These are phyloP conservation scores for Entelurus aequoreus DNA, from an alignment of 2,113 vertebrate species.

Conservation along the genomic window DNA sequence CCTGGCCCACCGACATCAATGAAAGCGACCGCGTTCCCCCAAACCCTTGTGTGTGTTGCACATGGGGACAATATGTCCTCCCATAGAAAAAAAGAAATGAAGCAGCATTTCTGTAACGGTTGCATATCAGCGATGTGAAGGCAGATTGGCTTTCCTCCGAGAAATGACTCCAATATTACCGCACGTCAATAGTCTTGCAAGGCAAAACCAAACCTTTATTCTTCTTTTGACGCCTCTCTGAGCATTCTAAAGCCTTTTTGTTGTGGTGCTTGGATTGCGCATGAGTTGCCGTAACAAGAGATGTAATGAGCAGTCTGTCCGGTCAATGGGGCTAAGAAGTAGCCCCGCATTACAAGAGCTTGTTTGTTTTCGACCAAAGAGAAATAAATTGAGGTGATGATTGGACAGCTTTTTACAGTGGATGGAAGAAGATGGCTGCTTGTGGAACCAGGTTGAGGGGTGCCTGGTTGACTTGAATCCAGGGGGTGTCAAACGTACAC, in stretches of 20 bases:
- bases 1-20: slow-evolving; percentile 42
- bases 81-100: slow-evolving; percentile 31
- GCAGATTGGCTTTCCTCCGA: slow-evolving; percentile 12
- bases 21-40: slow-evolving; percentile 19
- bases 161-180: slow-evolving; percentile 6
- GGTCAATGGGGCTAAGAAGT: slow-evolving; percentile 36
- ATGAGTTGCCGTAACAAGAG: slow-evolving; percentile 37
- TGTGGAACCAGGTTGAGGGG: background rate
- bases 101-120: slow-evolving; percentile 20
- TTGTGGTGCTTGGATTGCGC: slow-evolving; percentile 5
- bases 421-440: slow-evolving; percentile 18
- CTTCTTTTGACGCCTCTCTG: background rate
- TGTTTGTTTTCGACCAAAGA: slow-evolving; percentile 52
- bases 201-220: background rate
- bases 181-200: background rate
- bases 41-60: background rate
- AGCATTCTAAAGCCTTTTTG: background rate
- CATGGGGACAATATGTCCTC: slow-evolving; percentile 23
- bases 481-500: background rate
- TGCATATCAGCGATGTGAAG: slow-evolving; percentile 3
- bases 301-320: slow-evolving; percentile 27
- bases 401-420: slow-evolving; percentile 26
- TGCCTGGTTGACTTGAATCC: slow-evolving; percentile 18
- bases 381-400: slow-evolving; percentile 7
- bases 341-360: slow-evolving; percentile 25